Evolutionary conservation across 1,140 invertebrate genomes (phyloP), one percentile per base, ranked within the genome.

Genomic region (Bombus superbus): DNA sequence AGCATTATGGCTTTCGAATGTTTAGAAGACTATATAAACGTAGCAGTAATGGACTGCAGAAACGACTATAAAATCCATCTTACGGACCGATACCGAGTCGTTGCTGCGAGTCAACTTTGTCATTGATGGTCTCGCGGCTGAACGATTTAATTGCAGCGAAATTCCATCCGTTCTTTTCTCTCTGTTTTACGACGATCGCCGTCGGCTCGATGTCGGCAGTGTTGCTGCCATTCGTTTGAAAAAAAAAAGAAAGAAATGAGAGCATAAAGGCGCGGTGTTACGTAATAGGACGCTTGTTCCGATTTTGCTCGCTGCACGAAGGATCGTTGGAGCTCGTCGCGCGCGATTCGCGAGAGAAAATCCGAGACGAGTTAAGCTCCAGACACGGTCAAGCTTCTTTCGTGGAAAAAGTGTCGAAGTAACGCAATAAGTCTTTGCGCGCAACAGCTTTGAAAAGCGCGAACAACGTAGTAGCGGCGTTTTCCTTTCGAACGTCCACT

Each of bases 31-130:
- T 92, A 92, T 93, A 90, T 94, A 95, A 95, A 95, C 94, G 94
- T 92, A 92, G 92, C 93, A 90, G 92, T 95, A 95, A 95, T 95
- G 94, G 93, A 94, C 94, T 95, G 94, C 95, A 95, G 94, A 94
- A 95, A 93, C 94, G 93, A 90, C 91, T 87, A 90, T 94, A 92
- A 94, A 95, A 81, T 88, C 91, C 91, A 85, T 85, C 84, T 74
- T 81, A 69, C 78, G 83, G 35, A 80, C 78, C 69, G 78, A 85
- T 74, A 2, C 44, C 57, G 15, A 53, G 71, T 47, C 71, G 84
- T 74, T 75, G 38, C 25, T 57, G 25, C 79, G 78, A 81, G 84
- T 81, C 79, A 81, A 85, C 79, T 85, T 85, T 85, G 84, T 85
- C 84, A 74, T 81, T 81, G 84, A 81, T 85, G 78, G 44, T 44